Conservation (phyloP, 1,140 invertebrate species). For the Ditylenchus dipsaci region DNA sequence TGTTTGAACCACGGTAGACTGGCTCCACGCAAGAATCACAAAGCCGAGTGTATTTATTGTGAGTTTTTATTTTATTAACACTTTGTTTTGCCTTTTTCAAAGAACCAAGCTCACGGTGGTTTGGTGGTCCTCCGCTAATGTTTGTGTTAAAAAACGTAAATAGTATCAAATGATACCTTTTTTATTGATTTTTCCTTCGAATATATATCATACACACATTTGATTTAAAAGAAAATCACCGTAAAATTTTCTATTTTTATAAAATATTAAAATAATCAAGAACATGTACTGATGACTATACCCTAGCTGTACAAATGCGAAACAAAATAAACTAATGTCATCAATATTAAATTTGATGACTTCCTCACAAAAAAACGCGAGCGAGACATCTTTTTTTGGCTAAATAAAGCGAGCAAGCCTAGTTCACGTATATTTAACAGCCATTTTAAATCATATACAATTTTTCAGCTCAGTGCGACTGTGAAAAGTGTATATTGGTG, state of each 20-base stretch:
- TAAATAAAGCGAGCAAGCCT: too few species aligned
- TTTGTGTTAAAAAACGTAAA: neutral
- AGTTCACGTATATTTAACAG: too few species aligned
- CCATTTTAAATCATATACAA: constrained; percentile 17
- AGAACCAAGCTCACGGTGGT: too few species aligned
- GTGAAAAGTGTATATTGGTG: constrained; percentile 44
- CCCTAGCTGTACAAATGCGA: too few species aligned
- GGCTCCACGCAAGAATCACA: constrained; percentile 49
- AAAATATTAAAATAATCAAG: too few species aligned
- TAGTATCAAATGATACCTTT: neutral
- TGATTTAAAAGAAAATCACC: neutral
- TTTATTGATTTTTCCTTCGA: constrained; percentile 4
- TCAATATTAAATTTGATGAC: too few species aligned
- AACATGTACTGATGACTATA: too few species aligned
- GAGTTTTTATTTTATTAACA: neutral
- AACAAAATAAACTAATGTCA: too few species aligned
- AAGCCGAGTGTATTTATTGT: constrained; percentile 25
- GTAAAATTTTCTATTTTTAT: too few species aligned
- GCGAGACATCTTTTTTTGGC: too few species aligned
- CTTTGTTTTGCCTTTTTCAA: neutral
- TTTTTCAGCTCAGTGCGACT: constrained; percentile 40
- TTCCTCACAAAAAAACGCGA: too few species aligned
- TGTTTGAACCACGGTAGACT: constrained; percentile 44
- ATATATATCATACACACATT: constrained; percentile 2
- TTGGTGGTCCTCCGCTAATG: too few species aligned